Evolutionary conservation across 2,113 vertebrate genomes (phyloP), one percentile per base, ranked within the genome.

Genomic region (Puffinus mauretanicus): DNA sequence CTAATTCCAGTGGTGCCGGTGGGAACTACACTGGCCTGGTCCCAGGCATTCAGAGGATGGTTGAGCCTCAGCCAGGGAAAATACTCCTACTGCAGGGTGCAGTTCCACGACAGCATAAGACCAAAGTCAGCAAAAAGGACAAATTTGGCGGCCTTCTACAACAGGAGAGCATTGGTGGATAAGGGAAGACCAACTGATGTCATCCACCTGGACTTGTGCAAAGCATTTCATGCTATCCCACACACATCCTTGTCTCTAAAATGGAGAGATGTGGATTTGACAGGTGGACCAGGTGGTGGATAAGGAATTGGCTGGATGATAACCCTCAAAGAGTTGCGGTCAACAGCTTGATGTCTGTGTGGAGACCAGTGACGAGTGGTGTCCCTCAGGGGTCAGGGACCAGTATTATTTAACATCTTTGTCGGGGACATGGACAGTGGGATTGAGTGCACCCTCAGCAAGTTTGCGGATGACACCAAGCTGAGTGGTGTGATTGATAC

Each of bases 201-300:
- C 4, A 84, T 15, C 38, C 60, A 34, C 13, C 19, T 25, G 15
- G 19, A 70, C 34, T 75, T 79, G 11, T 71, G 49, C 16, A 77
- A 71, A 89, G 44, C 9, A 30, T 71, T 80, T 77, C 21, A 62
- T 20, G 18, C 13, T 14, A 10, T 46, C 34, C 42, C 62, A 22
- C 1, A 6, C 22, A 42, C 5, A 25, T 21, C 14, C n/a, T 65
- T 65, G 29, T 49, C 21, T 60, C 58, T 60, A 60, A 60, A 25
- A 10, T 16, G 58, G 34, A 60, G 14, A 36, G 9, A 36, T 3
- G 9, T 1, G 24, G 54, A 55, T 64, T 44, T 87, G 49, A 38
- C 0, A 0, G 10, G 7, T 10, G 10, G 34, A 40, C 16, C 22
- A 40, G 20, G 60, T 1, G 0, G 19, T 15, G 18, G 9, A 18